These are phyloP conservation scores for Drosophila sordidapex DNA, from an alignment of 2,888 invertebrate species.

Conservation along the genomic window DNA sequence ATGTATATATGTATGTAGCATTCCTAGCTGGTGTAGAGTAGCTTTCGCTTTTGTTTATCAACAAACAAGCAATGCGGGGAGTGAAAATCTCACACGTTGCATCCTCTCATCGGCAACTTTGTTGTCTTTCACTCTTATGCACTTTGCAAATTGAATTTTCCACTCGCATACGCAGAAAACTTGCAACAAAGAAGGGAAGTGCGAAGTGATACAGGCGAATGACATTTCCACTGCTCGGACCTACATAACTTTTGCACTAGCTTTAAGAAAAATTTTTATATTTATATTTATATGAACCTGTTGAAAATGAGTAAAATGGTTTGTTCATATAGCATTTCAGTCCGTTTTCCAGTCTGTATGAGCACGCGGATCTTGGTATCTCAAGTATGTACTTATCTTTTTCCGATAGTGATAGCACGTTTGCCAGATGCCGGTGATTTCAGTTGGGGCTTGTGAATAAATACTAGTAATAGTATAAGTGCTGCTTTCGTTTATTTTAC, in stretches of 20 bases:
- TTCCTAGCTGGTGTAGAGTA: slow-evolving; percentile 39
- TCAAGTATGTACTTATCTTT: too few species aligned
- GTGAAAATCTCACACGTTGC: slow-evolving; percentile 64
- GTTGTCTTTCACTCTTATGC: slow-evolving; percentile 69
- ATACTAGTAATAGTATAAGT: background rate
- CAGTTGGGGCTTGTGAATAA: background rate
- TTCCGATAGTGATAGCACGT: background rate
- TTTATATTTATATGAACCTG: too few species aligned
- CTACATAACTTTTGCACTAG: slow-evolving; percentile 10
- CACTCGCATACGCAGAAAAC: slow-evolving; percentile 65
- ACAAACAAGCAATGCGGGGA: slow-evolving; percentile 57
- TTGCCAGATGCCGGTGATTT: background rate
- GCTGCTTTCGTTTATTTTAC: background rate
- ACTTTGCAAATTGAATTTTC: slow-evolving; percentile 80
- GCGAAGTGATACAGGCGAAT: slow-evolving; percentile 26
- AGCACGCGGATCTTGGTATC: too few species aligned
- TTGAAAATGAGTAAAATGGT: too few species aligned
- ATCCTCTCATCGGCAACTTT: slow-evolving; percentile 27
- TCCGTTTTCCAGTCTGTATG: too few species aligned
- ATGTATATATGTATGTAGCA: background rate
- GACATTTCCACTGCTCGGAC: slow-evolving; percentile 21
- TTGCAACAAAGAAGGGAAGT: slow-evolving; percentile 25
- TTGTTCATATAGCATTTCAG: too few species aligned
- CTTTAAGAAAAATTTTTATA: background rate
- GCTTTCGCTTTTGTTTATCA: slow-evolving; percentile 72